Base-by-base conservation (phyloP, 2,797 vertebrate genomes). In the Pseudomugil tenellus region DNA sequence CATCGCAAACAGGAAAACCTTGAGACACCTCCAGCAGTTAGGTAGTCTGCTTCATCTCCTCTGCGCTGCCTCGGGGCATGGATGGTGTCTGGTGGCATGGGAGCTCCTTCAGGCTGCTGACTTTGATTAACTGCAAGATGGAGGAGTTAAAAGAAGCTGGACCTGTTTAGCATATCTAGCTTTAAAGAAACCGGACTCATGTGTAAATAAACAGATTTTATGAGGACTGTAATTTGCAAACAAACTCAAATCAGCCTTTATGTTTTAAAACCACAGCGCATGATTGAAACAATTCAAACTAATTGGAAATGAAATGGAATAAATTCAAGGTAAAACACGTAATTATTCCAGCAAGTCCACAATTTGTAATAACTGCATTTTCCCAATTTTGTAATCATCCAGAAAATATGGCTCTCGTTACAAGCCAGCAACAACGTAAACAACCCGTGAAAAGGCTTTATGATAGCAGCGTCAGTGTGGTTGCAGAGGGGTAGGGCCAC, bases 11-110 rank as follows among this genome's bases (percentile, higher is more conserved):
- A 66, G 25, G 55, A 39, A 55, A 74, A 68, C 72, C 71, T 79
- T 56, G 55, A 80, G 71, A 62, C 34, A 78, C 49, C 49, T 67
- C 64, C 58, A 53, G 68, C 51, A 59, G 49, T 46, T 58, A 70
- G 58, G 52, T 6, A 1, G 21, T 28, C 48, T 1, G 53, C 74
- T 83, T 79, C 72, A 58, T 76, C 82, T 84, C 72, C 73, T 67
- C 56, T 32, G 74, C 54, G 19, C 62, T 48, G 86, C 83, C 81
- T 23, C 13, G 67, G 79, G 89, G 83, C 73, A 84, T 1, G 34
- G 53, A 58, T 66, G 64, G 70, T 74, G 46, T 74, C 71, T 35
- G 52, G n/a, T 62, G 49, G 21, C 63, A 31, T 17, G 5, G 25
- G 25, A 60, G 34, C 65, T 56, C 71, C 73, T 66, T 57, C 29